Conservation (phyloP, 2,113 vertebrate species). For the Elephas maximus region DNA sequence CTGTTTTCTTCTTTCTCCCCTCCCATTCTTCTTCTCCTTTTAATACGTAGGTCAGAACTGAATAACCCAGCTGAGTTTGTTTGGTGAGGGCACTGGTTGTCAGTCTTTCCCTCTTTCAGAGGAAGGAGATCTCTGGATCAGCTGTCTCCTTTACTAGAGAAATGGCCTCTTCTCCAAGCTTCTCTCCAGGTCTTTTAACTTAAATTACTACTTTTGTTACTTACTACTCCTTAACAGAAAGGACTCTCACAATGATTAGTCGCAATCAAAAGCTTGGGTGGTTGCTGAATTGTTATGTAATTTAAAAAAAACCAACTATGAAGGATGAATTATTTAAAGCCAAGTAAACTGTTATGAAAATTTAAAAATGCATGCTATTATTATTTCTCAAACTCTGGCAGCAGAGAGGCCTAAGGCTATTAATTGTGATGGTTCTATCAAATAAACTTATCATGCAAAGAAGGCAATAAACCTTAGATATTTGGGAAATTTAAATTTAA, state of each 20-base stretch:
- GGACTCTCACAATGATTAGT: slow-evolving; percentile 33
- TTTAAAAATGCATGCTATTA: slow-evolving; percentile 28
- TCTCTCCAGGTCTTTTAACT: background rate
- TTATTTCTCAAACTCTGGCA: slow-evolving; percentile 59
- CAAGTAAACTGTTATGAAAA: slow-evolving; percentile 54
- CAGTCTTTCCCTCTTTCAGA: background rate
- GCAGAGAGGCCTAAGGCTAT: slow-evolving; percentile 24
- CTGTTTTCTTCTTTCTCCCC: background rate
- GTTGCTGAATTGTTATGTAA: background rate
- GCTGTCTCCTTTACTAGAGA: background rate
- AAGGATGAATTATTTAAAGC: slow-evolving; percentile 60
- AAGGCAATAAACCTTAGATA: slow-evolving; percentile 62
- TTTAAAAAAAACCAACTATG: slow-evolving; percentile 2
- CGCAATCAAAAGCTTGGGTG: background rate
- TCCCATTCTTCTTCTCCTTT: background rate
- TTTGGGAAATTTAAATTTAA: slow-evolving; percentile 67
- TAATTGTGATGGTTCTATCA: slow-evolving; percentile 20
- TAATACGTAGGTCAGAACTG: background rate
- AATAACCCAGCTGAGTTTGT: background rate
- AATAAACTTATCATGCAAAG: background rate
- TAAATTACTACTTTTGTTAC: background rate
- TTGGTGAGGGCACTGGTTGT: background rate
- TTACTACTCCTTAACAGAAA: slow-evolving; percentile 1
- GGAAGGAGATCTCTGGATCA: background rate
- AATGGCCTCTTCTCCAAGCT: background rate